These are phyloP conservation scores for Strix uralensis DNA, from an alignment of 2,113 vertebrate species.

Conservation along the genomic window DNA sequence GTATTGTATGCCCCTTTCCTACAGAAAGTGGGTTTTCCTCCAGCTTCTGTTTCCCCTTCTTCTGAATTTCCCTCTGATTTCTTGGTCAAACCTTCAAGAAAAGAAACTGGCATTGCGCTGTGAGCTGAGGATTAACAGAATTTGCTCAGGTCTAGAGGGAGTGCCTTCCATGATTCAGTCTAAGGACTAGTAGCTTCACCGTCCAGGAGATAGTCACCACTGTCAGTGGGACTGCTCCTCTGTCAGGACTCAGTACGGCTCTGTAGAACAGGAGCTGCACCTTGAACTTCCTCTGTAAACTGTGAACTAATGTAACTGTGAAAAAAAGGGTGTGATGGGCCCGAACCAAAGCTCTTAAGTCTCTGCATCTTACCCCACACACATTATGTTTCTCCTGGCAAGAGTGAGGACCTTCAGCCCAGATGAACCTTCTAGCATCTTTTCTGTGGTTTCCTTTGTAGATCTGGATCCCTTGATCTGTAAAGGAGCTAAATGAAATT, in stretches of 20 bases:
- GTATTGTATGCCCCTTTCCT: neutral
- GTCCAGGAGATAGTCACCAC: neutral
- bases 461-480: neutral
- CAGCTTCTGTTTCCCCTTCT: neutral
- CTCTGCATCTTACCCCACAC: neutral
- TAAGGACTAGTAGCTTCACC: neutral
- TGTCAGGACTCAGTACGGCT: neutral
- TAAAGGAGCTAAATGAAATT: neutral
- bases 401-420: neutral
- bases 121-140: neutral
- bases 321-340: neutral
- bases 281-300: neutral
- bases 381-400: neutral
- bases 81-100: neutral
- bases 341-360: neutral
- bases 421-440: neutral
- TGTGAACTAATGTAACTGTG: neutral
- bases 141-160: neutral
- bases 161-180: neutral
- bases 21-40: neutral
- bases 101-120: neutral
- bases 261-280: neutral
- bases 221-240: neutral
- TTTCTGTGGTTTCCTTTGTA: neutral
- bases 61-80: neutral